Evolutionary conservation across 2,888 invertebrate genomes (phyloP).

Genomic region (Caenorhabditis sp.): DNA sequence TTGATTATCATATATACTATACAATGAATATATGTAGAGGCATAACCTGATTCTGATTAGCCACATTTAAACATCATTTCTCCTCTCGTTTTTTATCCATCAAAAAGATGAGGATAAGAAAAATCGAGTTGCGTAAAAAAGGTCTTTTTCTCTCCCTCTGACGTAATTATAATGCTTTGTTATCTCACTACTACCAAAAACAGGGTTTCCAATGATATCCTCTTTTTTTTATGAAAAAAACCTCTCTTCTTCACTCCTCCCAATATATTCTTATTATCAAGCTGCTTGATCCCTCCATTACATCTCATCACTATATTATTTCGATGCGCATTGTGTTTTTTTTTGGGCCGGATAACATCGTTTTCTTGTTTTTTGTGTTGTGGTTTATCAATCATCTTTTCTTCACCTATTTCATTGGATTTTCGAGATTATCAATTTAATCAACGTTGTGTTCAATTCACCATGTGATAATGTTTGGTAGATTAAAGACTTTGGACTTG

Average conservation of each 20-base stretch:
- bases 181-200: slow-evolving; percentile 37
- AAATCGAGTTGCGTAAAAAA: slow-evolving; percentile 41
- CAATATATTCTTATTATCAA: slow-evolving; percentile 40
- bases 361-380: background rate
- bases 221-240: slow-evolving; percentile 14
- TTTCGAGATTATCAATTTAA: background rate
- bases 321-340: background rate
- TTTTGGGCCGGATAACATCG: background rate
- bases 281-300: slow-evolving; percentile 9
- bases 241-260: background rate
- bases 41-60: background rate
- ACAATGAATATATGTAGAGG: background rate
- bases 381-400: background rate
- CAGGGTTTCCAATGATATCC: slow-evolving; percentile 24
- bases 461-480: background rate
- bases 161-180: slow-evolving; percentile 32
- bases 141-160: slow-evolving; percentile 16
- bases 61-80: slow-evolving; percentile 13
- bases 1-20: background rate
- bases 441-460: background rate
- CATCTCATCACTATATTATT: slow-evolving; percentile 1
- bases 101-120: slow-evolving; percentile 4
- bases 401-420: background rate
- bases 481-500: too few relatives aligned
- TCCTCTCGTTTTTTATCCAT: slow-evolving; percentile 5